Base-by-base conservation (phyloP, 2,113 vertebrate genomes). In the Archilochus colubris region DNA sequence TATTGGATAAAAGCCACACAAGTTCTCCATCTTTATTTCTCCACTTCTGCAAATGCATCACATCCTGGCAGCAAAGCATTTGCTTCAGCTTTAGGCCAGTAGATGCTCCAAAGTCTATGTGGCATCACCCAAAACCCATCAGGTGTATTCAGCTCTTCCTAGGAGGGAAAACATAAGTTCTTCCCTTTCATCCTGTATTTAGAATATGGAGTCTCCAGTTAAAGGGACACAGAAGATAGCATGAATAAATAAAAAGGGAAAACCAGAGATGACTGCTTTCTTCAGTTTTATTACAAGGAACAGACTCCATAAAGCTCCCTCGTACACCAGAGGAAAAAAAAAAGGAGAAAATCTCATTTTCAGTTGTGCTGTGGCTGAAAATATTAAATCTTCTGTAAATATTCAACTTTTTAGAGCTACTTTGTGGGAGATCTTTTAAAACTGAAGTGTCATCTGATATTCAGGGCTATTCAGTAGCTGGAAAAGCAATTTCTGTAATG, bases 401-500 rank as follows among this genome's bases (percentile, higher is more conserved):
- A 79, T 21, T 54, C 59, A 24, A 33, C 25, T 53, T 77, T 27
- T 63, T 82, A 16, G 81, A 82, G 67, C 19, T 74, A 70, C n/a
- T 93, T 67, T 73, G 54, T 73, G 82, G 31, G 87, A 59, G 25
- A n/a, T 64, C 66, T 88, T 91, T 74, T 81, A 83, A 83, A 94
- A 74, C 85, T 82, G 50, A 96, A 94, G 87, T 57, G 57, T 76
- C 83, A 96, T 92, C 88, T 81, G 91, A 93, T 86, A 80, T 89
- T 93, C 82, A 91, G 57, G 64, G 74, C 55, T 93, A 94, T 53
- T 95, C 77, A 66, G 31, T 30, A 38, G 38, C 74, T 96, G 40
- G 36, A 82, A 94, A 93, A 93, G 66, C 74, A 50, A 94, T 74
- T 67, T 58, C 50, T 68, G 44, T 11, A 50, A 84, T 91, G 75